Evolutionary conservation across 2,888 invertebrate genomes (phyloP).

Genomic region (Serrognathus titanus): DNA sequence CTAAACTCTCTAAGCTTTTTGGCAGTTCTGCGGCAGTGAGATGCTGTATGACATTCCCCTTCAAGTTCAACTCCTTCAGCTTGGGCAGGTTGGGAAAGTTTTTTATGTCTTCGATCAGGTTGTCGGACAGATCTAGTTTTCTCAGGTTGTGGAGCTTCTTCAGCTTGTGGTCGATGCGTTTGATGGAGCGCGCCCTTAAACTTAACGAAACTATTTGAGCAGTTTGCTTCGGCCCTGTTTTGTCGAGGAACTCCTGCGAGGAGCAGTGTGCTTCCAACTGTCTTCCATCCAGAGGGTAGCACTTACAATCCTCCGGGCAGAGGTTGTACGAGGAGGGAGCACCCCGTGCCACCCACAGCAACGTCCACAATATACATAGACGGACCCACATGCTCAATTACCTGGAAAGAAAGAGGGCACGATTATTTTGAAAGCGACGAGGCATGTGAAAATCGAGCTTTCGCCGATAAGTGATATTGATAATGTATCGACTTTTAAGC

Average conservation of each 20-base stretch:
- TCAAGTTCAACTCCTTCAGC: constrained; percentile 38
- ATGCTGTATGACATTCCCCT: constrained; percentile 37
- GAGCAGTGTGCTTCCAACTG: constrained; percentile 65
- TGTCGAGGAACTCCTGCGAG: constrained; percentile 74
- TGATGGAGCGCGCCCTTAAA: constrained; percentile 34
- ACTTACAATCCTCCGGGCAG: constrained; percentile 56
- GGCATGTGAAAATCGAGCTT: too few relatives aligned
- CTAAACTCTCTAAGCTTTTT: constrained; percentile 46
- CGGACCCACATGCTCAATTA: constrained; percentile 20
- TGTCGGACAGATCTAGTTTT: constrained; percentile 39
- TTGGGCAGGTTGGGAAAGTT: constrained; percentile 33
- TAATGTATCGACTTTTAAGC: not conserved
- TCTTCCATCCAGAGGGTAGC: constrained; percentile 63
- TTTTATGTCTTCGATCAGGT: constrained; percentile 27
- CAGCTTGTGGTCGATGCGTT: constrained; percentile 38
- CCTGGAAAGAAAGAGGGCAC: constrained; percentile 13
- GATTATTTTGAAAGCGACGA: too few relatives aligned
- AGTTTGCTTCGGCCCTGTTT: constrained; percentile 39
- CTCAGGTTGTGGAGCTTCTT: constrained; percentile 39
- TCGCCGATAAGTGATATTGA: not conserved
- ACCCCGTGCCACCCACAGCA: constrained; percentile 22
- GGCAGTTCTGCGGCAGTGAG: constrained; percentile 38
- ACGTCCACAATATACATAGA: constrained; percentile 15
- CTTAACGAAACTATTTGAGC: constrained; percentile 35
- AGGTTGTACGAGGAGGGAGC: constrained; percentile 35